A percentile compares a stretch with the other conserved stretches of the same genome.
phyloP scores from a whole-genome alignment of 2,113 vertebrate species.

The Macaca nemestrina region DNA sequence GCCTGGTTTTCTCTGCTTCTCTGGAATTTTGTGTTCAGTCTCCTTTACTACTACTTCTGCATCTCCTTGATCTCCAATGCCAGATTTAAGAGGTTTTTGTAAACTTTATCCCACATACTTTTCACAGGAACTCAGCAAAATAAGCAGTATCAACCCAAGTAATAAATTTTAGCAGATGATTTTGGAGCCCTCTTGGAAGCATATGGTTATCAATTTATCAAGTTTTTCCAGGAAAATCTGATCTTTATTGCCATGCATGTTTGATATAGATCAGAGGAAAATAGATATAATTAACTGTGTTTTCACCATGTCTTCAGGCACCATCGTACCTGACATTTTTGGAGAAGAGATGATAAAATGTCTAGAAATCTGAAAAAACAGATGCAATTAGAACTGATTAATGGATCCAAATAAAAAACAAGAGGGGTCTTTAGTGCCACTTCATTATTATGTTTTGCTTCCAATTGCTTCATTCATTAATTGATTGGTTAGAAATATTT shows the following conservation, averaged over 20 bases:
- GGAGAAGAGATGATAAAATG: slow-evolving; percentile 18
- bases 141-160: not conserved
- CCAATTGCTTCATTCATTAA: not conserved
- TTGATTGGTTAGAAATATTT: not conserved
- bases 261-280: slow-evolving; percentile 26
- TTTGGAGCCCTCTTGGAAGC: not conserved
- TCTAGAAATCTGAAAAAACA: not conserved
- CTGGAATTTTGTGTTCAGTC: not conserved
- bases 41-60: not conserved
- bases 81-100: not conserved
- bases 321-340: not conserved
- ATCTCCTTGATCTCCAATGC: not conserved
- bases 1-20: not conserved
- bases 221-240: not conserved
- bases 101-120: not conserved
- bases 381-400: not conserved
- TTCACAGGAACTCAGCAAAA: not conserved
- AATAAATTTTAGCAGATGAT: not conserved
- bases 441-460: not conserved
- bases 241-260: not conserved
- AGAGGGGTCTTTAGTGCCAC: not conserved
- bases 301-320: slow-evolving; percentile 27
- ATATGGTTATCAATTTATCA: not conserved
- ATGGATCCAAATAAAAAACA: not conserved
- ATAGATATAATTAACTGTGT: not conserved